A percentile compares a stretch with the other conserved stretches of the same genome.
phyloP scores from a whole-genome alignment of 2,797 vertebrate genomes.

The Microctenopoma stevenorrisi region DNA sequence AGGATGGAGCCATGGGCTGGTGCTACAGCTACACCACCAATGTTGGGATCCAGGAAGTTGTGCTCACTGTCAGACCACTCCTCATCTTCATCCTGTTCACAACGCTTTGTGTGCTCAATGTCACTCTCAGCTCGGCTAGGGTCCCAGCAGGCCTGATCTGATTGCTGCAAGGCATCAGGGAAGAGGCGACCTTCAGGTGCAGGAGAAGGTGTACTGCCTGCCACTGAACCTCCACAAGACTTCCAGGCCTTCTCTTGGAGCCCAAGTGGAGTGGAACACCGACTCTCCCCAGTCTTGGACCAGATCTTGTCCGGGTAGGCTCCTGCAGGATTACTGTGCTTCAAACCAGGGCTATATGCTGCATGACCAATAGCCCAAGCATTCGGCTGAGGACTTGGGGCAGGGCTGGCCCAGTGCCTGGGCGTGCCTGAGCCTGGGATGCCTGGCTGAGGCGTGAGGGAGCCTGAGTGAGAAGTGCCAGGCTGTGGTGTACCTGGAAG shows the following conservation, averaged over 20 bases:
- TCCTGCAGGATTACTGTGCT: constrained; percentile 79
- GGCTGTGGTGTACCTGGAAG: constrained; percentile 62
- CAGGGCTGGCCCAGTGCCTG: constrained; percentile 78
- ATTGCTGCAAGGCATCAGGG: constrained; percentile 85
- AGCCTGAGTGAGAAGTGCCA: constrained; percentile 63
- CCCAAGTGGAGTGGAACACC: constrained; percentile 84
- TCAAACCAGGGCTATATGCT: constrained; percentile 77
- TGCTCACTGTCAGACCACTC: constrained; percentile 98
- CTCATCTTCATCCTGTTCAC: constrained; percentile 85
- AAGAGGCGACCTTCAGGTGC: constrained; percentile 88
- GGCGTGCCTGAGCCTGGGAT: constrained; percentile 65
- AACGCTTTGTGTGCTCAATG: constrained; percentile 68
- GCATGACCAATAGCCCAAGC: constrained; percentile 83
- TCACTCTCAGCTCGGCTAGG: constrained; percentile 82
- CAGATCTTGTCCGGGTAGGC: constrained; percentile 89
- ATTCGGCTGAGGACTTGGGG: constrained; percentile 84
- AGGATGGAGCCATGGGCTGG: constrained; percentile 95
- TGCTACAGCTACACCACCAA: constrained; percentile 95
- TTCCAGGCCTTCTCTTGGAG: constrained; percentile 92
- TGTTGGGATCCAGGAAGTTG: constrained; percentile 97
- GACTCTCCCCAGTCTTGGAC: constrained; percentile 87
- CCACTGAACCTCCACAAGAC: constrained; percentile 83
- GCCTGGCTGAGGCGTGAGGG: constrained; percentile 61
- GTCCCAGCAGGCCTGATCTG: constrained; percentile 87
- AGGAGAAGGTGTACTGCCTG: constrained; percentile 82